Evolutionary conservation across 2,797 vertebrate species (phyloP), one percentile per base, ranked within the genome.

Genomic region (Hippopotamyrus pictus): DNA sequence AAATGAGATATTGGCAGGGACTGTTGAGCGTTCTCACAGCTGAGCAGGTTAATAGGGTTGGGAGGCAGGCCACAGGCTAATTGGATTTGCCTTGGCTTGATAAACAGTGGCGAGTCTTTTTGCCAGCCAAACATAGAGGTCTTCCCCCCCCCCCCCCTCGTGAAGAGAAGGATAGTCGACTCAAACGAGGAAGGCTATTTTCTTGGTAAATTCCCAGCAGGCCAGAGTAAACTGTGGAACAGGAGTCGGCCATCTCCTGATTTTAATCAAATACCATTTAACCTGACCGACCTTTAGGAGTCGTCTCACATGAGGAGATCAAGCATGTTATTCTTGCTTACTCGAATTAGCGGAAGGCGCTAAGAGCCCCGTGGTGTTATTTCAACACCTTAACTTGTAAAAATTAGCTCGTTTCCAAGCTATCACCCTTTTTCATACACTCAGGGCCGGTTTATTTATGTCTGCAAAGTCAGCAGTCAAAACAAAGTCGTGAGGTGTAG

Each of bases 1-100:
- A 98, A 98, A 99, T 99, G 97, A 98, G 97, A 98, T 98, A 98
- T 98, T 97, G 98, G 98, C 98, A 97, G 97, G 94, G 96, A 95
- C 96, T 94, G 96, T 94, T 96, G 96, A 97, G 96, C 95, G 96
- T 95, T 97, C 97, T 97, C 96, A 95, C 96, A 97, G 97, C 97
- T 95, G 97, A 97, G 97, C 97, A 96, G 97, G 97, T 97, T 98
- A 97, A 98, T 97, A 97, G 96, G 97, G 97, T 97, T 96, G 96
- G 96, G 96, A 97, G 97, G 96, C 95, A 96, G 97, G 97, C 97
- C 96, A 95, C 95, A 93, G 95, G 96, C 97, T 99, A 98, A 99
- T 99, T 99, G 97, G 97, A 99, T 99, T 99, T 98, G 97, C 96
- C 94, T 95, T 95, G 95, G 96, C 96, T 97, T 97, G 97, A 97